Evolutionary conservation across 1,140 invertebrate species (phyloP), one percentile per base, ranked within the genome.

Genomic region (Drosophila nannoptera): DNA sequence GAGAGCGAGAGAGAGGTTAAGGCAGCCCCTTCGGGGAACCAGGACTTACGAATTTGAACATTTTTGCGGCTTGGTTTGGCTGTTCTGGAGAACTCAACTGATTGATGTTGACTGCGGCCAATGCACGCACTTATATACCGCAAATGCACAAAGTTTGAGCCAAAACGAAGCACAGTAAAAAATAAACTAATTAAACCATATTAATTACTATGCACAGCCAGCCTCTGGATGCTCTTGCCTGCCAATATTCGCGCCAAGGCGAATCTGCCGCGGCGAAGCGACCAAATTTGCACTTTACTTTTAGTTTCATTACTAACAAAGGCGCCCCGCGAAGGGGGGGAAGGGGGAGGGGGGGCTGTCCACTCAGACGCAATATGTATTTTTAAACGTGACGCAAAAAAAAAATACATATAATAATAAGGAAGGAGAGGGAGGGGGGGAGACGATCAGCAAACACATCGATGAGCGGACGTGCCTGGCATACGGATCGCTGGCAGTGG

Each of bases 11-110:
- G 22, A 22, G 22, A 22, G 22, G 22, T 22, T 22, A 22, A 22
- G 3, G 22, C 1, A 22, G 22, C 22, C 3, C 22, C 22, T 22
- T 50, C 2, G n/a, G 9, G 5, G 8, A 5, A 22, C 14, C 45
- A 12, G 32, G 4, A 52, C 87, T 88, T 88, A 88, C 87, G 64
- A 80, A 86, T 87, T 88, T 88, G 72, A 88, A 88, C 87, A 88
- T 88, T 60, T 70, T 40, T 59, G 33, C 63, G 46, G 46, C 67
- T 73, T 45, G n/a, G 14, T 62, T 52, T 38, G 58, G 14, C 7
- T 73, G 80, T 87, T 88, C 80, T 88, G 75, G 63, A 73, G 78
- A 74, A 56, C 62, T 75, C 22, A 22, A 22, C 22, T 71, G 75
- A 88, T 87, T 88, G 87, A 88, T 88, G 73, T 42, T 65, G 68